These are phyloP conservation scores for Mycetomoellerius zeteki DNA, from an alignment of 1,140 invertebrate genomes.

Conservation along the genomic window DNA sequence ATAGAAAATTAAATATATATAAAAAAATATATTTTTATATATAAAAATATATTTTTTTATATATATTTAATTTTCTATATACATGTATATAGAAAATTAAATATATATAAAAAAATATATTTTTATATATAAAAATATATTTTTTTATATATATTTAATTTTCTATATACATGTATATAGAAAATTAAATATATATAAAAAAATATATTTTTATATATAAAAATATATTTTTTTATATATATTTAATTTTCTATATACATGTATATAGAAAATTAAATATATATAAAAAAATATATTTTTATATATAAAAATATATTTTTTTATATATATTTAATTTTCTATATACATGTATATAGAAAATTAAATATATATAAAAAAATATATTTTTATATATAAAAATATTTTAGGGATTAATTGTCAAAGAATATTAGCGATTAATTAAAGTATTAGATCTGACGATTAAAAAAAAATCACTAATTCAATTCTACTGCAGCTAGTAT, in stretches of 20 bases:
- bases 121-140: neutral
- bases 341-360: slow-evolving; percentile 1
- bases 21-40: neutral
- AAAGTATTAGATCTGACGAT: neutral
- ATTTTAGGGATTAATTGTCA: neutral
- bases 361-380: neutral
- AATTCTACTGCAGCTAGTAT: too few relatives aligned
- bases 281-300: neutral
- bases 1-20: neutral
- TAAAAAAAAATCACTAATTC: neutral
- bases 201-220: neutral
- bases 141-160: too few relatives aligned
- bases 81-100: neutral
- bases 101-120: slow-evolving; percentile 5
- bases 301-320: too few relatives aligned
- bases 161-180: neutral
- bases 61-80: too few relatives aligned
- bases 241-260: too few relatives aligned
- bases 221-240: too few relatives aligned
- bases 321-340: too few relatives aligned
- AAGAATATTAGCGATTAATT: neutral
- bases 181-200: neutral
- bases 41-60: too few relatives aligned
- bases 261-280: neutral
- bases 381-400: neutral